Evolutionary conservation across 2,888 invertebrate species (phyloP).

Genomic region (Phortica magna): DNA sequence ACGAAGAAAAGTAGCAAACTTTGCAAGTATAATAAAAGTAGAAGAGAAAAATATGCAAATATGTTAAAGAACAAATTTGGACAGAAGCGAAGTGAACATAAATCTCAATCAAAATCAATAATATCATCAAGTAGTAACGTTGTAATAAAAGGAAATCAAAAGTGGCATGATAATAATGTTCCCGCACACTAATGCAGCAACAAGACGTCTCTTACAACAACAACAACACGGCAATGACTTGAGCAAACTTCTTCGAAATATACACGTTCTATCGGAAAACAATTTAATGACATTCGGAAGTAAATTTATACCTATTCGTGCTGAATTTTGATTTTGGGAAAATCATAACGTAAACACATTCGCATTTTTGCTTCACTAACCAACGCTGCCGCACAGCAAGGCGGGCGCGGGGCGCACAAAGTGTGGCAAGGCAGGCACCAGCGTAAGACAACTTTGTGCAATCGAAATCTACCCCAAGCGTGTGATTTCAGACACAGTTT

Average conservation of each 20-base stretch:
- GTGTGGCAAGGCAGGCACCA: too few species aligned
- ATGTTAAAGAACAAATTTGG: slow-evolving; percentile 7
- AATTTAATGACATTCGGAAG: slow-evolving; percentile 77
- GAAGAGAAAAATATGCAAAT: slow-evolving; percentile 37
- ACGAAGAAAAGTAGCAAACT: too few species aligned
- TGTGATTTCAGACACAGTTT: slow-evolving; percentile 28
- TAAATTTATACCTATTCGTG: slow-evolving; percentile 74
- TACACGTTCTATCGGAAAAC: slow-evolving; percentile 75
- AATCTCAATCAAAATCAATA: slow-evolving; percentile 74
- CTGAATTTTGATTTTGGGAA: slow-evolving; percentile 74
- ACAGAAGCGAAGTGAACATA: slow-evolving; percentile 50
- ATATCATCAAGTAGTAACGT: slow-evolving; percentile 63
- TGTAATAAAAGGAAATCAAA: slow-evolving; percentile 64
- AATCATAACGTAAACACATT: slow-evolving; percentile 71
- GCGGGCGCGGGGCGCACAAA: not conserved
- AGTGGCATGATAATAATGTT: slow-evolving; percentile 32
- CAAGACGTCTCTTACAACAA: not conserved
- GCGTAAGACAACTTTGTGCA: not conserved
- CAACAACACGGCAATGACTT: slow-evolving; percentile 22
- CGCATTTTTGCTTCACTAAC: slow-evolving; percentile 31
- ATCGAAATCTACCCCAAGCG: slow-evolving; percentile 62
- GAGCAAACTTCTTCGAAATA: slow-evolving; percentile 58
- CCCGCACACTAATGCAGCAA: too few species aligned
- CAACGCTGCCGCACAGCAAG: not conserved
- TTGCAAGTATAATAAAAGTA: slow-evolving; percentile 51